Evolutionary conservation across 2,113 vertebrate genomes (phyloP).

Genomic region (Cromileptes altivelis): DNA sequence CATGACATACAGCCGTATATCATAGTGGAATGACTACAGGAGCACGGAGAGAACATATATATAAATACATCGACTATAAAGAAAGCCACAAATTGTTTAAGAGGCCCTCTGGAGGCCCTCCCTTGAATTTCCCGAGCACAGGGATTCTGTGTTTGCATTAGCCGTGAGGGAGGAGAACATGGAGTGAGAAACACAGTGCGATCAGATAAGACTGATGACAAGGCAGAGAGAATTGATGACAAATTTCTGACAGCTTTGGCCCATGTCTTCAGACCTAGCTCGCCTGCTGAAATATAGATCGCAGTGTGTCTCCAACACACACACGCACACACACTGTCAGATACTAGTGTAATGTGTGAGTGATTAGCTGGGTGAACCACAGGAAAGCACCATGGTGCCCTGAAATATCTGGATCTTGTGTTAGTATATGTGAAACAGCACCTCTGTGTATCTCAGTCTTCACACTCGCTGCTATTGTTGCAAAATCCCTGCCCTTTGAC

Average conservation of each 20-base stretch:
- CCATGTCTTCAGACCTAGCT: slow-evolving; percentile 82
- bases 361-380: slow-evolving; percentile 39
- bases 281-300: slow-evolving; percentile 87
- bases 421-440: neutral
- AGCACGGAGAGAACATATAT: neutral
- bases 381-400: slow-evolving; percentile 12
- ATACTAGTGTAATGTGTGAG: slow-evolving; percentile 51
- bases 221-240: slow-evolving; percentile 87
- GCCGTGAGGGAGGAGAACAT: slow-evolving; percentile 66
- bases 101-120: slow-evolving; percentile 49
- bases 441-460: slow-evolving; percentile 22
- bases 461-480: slow-evolving; percentile 34
- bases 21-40: neutral
- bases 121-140: slow-evolving; percentile 47
- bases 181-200: slow-evolving; percentile 75
- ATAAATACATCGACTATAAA: slow-evolving; percentile 15
- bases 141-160: slow-evolving; percentile 69
- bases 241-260: slow-evolving; percentile 87
- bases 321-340: slow-evolving; percentile 47
- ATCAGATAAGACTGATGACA: slow-evolving; percentile 89
- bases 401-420: slow-evolving; percentile 19
- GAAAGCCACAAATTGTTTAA: slow-evolving; percentile 42
- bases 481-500: slow-evolving; percentile 65
- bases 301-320: slow-evolving; percentile 79
- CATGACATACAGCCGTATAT: neutral